phyloP scores from a whole-genome alignment of 2,888 invertebrate genomes.

The Athetis lepigone region DNA sequence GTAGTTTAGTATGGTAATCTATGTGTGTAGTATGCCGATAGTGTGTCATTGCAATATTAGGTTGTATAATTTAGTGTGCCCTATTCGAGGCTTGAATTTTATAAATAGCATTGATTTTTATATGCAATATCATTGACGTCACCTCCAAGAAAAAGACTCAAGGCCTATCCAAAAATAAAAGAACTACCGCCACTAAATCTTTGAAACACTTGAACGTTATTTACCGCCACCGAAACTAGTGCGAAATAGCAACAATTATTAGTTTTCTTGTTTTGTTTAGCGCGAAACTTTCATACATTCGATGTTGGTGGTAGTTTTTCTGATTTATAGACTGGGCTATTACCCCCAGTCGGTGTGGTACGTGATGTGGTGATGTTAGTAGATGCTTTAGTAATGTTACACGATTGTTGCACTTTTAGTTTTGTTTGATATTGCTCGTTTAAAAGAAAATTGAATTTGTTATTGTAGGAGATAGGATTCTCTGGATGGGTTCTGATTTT shows the following conservation, averaged over 20 bases:
- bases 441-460: conserved; percentile 21
- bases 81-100: too few species aligned
- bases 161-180: conserved; percentile 39
- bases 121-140: too few species aligned
- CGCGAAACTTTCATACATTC: conserved; percentile 62
- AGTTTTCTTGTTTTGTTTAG: conserved; percentile 76
- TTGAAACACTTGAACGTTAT: conserved; percentile 67
- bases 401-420: conserved; percentile 35
- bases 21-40: too few species aligned
- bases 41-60: too few species aligned
- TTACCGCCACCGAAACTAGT: conserved; percentile 66
- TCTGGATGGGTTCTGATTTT: background rate
- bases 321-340: conserved; percentile 68
- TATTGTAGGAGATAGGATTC: background rate
- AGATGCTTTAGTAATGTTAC: conserved; percentile 36
- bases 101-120: too few species aligned
- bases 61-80: too few species aligned
- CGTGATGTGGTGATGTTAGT: conserved; percentile 58
- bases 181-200: conserved; percentile 50
- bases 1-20: too few species aligned
- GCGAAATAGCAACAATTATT: conserved; percentile 76
- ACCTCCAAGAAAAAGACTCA: background rate
- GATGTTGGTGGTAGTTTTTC: conserved; percentile 64
- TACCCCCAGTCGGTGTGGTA: conserved; percentile 48
- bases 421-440: conserved; percentile 24